A percentile compares a stretch with the other conserved stretches of the same genome.
Evolutionary conservation across 2,888 invertebrate genomes (phyloP).

Genomic region (Calameuta idolon): DNA sequence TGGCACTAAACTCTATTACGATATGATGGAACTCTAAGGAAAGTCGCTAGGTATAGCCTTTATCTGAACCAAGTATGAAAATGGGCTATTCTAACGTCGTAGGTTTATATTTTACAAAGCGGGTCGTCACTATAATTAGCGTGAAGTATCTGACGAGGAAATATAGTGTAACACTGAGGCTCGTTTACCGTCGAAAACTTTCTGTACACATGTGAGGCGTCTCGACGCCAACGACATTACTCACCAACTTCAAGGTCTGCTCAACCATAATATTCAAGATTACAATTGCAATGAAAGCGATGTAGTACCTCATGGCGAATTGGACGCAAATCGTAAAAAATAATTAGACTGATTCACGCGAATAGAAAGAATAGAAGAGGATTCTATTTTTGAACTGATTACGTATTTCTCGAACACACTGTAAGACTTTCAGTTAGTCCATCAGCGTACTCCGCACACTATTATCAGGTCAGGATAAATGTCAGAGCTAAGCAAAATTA

Average conservation of each 20-base stretch:
- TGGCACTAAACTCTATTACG: too few species aligned
- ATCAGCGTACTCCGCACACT: background rate
- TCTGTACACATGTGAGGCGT: background rate
- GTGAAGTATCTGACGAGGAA: background rate
- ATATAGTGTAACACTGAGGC: background rate
- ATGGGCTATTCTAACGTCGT: background rate
- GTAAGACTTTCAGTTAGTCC: background rate
- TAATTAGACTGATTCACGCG: background rate
- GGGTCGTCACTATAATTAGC: background rate
- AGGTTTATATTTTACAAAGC: background rate
- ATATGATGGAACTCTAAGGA: background rate
- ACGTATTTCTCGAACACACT: background rate
- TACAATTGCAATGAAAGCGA: background rate
- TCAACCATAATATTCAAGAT: background rate
- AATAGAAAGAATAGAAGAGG: background rate
- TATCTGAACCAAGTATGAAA: background rate
- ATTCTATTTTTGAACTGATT: background rate
- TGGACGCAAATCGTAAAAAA: background rate
- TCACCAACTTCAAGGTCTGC: background rate
- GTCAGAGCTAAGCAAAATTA: background rate
- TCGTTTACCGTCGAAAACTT: background rate
- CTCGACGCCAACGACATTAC: background rate
- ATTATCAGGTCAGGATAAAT: background rate
- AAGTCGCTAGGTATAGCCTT: background rate
- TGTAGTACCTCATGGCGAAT: background rate